Conservation (phyloP, 2,888 invertebrate genomes). For the Torymus auratus region DNA sequence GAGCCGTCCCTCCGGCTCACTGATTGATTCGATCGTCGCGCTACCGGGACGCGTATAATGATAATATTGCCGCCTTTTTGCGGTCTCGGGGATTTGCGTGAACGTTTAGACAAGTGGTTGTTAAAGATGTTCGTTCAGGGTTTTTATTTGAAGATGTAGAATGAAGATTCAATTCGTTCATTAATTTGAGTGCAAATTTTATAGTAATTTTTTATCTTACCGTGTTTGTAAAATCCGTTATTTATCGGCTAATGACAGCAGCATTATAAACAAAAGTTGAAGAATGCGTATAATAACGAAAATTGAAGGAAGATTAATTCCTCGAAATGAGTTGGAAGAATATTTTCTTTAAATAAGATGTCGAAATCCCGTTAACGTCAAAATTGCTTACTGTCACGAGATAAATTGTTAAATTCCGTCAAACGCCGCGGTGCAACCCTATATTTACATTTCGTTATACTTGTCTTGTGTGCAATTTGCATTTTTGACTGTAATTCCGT, state of each 20-base stretch:
- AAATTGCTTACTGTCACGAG: not conserved
- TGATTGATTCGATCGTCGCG: constrained; percentile 56
- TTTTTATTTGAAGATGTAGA: not conserved
- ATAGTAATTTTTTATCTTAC: too few relatives aligned
- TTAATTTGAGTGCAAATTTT: too few relatives aligned
- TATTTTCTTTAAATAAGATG: not conserved
- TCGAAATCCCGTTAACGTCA: not conserved
- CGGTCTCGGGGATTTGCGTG: constrained; percentile 32
- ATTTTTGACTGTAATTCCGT: too few relatives aligned
- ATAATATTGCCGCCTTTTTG: constrained; percentile 41
- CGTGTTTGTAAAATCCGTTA: too few relatives aligned
- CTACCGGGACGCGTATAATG: constrained; percentile 25
- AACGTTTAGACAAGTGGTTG: constrained; percentile 25
- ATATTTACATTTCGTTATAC: too few relatives aligned
- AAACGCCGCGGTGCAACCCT: too few relatives aligned
- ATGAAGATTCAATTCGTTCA: too few relatives aligned
- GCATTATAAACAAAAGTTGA: too few relatives aligned
- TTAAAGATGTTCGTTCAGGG: not conserved
- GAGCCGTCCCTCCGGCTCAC: constrained; percentile 49
- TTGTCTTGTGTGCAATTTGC: too few relatives aligned
- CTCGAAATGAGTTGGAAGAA: not conserved
- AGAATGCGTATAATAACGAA: too few relatives aligned
- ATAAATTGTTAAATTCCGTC: not conserved
- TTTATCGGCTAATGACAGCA: too few relatives aligned
- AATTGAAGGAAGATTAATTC: too few relatives aligned